Evolutionary conservation across 2,888 invertebrate species (phyloP).

Genomic region (Drosophila silvestris): DNA sequence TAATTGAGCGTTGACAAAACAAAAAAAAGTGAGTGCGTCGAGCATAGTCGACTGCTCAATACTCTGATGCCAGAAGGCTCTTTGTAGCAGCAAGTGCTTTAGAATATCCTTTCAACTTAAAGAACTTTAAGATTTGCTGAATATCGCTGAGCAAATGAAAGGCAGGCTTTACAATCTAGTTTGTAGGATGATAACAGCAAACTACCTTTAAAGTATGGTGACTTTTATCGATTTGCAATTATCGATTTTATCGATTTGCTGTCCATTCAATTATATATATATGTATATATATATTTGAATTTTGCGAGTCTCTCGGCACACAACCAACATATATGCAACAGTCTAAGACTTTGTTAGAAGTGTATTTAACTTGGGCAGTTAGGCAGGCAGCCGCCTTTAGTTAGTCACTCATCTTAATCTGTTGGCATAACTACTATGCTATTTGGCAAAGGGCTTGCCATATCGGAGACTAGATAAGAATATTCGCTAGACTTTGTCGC

Average conservation of each 20-base stretch:
- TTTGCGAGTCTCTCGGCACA: neutral
- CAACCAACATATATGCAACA: neutral
- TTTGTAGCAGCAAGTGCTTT: neutral
- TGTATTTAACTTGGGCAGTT: constrained; percentile 15
- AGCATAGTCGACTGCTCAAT: neutral
- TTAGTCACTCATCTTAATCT: constrained; percentile 48
- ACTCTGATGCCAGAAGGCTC: neutral
- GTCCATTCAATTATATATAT: neutral
- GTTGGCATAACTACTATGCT: constrained; percentile 39
- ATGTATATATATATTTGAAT: neutral
- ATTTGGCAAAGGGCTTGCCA: constrained; percentile 29
- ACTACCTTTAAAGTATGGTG: neutral
- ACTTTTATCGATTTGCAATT: too few species aligned
- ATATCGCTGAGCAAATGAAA: neutral
- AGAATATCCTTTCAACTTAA: neutral
- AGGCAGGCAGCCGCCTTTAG: constrained; percentile 20
- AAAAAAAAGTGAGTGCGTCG: neutral
- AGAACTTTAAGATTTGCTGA: neutral
- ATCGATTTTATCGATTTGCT: neutral
- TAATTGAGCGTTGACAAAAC: constrained; percentile 49
- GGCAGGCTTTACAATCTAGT: neutral
- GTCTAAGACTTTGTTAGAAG: neutral
- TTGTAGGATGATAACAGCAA: neutral
- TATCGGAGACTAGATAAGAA: constrained; percentile 26
- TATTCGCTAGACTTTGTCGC: neutral